Evolutionary conservation across 2,113 vertebrate species (phyloP).

Genomic region (Panthera tigris): DNA sequence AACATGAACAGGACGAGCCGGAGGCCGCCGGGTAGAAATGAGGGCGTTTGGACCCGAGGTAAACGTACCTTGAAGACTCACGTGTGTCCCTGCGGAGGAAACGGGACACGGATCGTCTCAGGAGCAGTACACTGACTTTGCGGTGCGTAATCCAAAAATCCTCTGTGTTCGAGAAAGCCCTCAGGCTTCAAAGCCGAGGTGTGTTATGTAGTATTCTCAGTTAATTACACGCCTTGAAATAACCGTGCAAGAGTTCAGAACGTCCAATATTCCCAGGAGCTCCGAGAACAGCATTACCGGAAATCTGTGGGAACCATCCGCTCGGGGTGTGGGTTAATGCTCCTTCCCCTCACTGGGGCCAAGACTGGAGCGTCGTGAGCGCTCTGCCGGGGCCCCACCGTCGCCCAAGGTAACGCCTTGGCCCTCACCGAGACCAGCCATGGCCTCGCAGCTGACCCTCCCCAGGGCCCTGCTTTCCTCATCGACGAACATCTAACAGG

Average conservation of each 20-base stretch:
- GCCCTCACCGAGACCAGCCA: not conserved
- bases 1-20: too few relatives aligned
- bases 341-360: too few relatives aligned
- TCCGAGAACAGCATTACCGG: not conserved
- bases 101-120: rapidly evolving
- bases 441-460: not conserved
- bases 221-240: not conserved
- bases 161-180: not conserved
- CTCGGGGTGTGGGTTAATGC: rapidly evolving
- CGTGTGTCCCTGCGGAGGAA: not conserved
- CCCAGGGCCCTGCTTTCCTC: not conserved
- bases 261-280: not conserved
- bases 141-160: not conserved
- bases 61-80: not conserved
- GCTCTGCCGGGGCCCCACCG: too few relatives aligned
- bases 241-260: not conserved
- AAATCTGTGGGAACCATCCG: too few relatives aligned
- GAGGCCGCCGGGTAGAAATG: not conserved
- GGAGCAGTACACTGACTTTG: rapidly evolving
- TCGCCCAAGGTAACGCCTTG: too few relatives aligned
- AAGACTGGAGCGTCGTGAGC: too few relatives aligned
- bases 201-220: not conserved
- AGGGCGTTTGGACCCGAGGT: not conserved
- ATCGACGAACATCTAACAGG: conserved; percentile 26
- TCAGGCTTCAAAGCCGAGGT: not conserved